phyloP scores from a whole-genome alignment of 2,797 vertebrate genomes.

The Rousettus madagascariensis region DNA sequence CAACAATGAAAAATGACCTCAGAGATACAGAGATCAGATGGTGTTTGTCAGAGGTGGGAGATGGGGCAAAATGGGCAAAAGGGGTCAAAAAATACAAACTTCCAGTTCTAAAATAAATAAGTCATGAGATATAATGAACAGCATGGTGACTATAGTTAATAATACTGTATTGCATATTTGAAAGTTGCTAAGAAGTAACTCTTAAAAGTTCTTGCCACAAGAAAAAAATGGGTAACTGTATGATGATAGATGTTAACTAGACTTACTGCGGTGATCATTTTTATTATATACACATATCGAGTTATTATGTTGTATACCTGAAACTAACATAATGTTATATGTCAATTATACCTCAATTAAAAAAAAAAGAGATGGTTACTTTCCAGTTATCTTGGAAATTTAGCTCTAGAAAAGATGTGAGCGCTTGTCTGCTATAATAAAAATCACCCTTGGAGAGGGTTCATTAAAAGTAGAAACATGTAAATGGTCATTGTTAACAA shows the following conservation, averaged over 20 bases:
- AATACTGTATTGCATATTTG: neutral
- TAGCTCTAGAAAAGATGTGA: conserved; percentile 38
- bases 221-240: neutral
- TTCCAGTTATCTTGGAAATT: conserved; percentile 29
- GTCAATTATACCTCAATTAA: neutral
- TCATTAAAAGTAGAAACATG: conserved; percentile 54
- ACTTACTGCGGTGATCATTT: neutral
- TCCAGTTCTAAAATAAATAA: neutral
- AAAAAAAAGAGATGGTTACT: neutral
- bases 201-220: neutral
- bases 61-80: neutral
- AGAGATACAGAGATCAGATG: neutral
- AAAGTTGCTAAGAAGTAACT: neutral
- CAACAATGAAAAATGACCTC: neutral
- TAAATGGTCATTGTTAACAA: conserved; percentile 61
- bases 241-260: neutral
- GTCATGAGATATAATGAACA: neutral
- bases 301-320: no score
- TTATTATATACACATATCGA: neutral
- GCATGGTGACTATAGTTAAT: neutral
- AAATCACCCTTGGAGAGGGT: neutral
- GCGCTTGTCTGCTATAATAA: conserved; percentile 30
- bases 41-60: neutral
- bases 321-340: neutral
- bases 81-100: neutral